Percentiles rank a stretch among this genome's conserved stretches.
phyloP scores from a whole-genome alignment of 2,797 vertebrate genomes.

The Basileuterus tristriatus region DNA sequence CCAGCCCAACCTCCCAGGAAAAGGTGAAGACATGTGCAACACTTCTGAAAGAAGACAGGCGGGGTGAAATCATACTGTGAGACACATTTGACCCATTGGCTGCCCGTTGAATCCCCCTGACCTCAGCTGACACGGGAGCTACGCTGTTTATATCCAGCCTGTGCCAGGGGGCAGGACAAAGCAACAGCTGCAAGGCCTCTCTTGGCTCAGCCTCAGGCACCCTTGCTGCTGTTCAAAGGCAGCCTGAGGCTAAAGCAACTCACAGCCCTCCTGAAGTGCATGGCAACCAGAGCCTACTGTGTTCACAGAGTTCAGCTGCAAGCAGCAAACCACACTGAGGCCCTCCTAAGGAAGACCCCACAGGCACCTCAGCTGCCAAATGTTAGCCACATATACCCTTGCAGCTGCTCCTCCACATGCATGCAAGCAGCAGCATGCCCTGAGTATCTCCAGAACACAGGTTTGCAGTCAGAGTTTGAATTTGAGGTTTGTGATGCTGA shows the following conservation, averaged over 20 bases:
- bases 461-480: background rate
- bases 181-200: background rate
- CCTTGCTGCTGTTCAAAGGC: background rate
- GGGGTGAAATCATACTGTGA: background rate
- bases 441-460: accelerated
- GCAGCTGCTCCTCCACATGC: background rate
- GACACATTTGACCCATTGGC: accelerated
- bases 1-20: background rate
- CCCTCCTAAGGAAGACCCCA: background rate
- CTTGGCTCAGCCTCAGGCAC: background rate
- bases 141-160: background rate
- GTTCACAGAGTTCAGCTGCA: background rate
- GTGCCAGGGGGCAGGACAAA: background rate
- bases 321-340: background rate
- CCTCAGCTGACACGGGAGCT: background rate
- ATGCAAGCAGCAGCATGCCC: accelerated
- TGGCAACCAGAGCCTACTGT: background rate
- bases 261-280: background rate
- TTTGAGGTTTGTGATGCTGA: background rate
- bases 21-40: background rate
- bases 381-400: background rate
- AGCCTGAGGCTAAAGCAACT: background rate
- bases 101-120: background rate
- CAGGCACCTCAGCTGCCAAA: background rate
- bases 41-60: background rate